Evolutionary conservation across 2,113 vertebrate genomes (phyloP).

Genomic region (Platysteira castanea): DNA sequence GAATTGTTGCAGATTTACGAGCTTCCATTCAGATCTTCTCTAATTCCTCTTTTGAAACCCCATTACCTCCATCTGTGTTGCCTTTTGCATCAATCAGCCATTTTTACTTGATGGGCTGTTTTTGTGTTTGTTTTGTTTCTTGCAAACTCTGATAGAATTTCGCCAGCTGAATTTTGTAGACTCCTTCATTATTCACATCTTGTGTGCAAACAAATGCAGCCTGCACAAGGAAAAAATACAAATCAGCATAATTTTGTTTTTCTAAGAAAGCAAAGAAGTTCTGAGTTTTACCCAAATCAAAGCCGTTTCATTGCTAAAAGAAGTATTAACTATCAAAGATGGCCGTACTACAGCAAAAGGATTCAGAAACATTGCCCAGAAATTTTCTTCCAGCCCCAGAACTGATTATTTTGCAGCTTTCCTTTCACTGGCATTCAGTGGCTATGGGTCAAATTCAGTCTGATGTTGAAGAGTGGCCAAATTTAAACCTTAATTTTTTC

Average conservation of each 20-base stretch:
- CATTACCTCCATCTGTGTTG: slow-evolving; percentile 50
- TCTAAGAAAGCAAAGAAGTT: neutral
- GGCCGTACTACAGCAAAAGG: neutral
- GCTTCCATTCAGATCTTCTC: neutral
- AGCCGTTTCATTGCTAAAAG: neutral
- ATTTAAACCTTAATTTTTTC: neutral
- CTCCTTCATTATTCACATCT: slow-evolving; percentile 45
- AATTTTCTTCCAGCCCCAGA: neutral
- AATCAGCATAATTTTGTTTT: slow-evolving; percentile 23
- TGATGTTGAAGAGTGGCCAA: neutral
- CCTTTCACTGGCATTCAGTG: neutral
- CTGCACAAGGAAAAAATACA: slow-evolving; percentile 3
- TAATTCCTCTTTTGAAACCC: slow-evolving; percentile 48
- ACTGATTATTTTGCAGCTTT: neutral
- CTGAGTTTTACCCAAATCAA: neutral
- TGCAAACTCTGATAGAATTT: slow-evolving; percentile 9
- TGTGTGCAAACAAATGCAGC: slow-evolving; percentile 57
- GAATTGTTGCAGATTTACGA: neutral
- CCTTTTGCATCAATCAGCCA: slow-evolving; percentile 33
- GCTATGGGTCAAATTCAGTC: neutral
- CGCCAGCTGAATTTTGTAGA: slow-evolving; percentile 5
- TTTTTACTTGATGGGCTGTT: slow-evolving; percentile 33
- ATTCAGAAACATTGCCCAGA: neutral
- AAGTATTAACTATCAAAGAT: neutral
- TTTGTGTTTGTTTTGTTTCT: slow-evolving; percentile 47